A percentile compares a stretch with the other conserved stretches of the same genome.
Evolutionary conservation across 23 tunicate species (phyloP).

Genomic region (Ciona savignyi): DNA sequence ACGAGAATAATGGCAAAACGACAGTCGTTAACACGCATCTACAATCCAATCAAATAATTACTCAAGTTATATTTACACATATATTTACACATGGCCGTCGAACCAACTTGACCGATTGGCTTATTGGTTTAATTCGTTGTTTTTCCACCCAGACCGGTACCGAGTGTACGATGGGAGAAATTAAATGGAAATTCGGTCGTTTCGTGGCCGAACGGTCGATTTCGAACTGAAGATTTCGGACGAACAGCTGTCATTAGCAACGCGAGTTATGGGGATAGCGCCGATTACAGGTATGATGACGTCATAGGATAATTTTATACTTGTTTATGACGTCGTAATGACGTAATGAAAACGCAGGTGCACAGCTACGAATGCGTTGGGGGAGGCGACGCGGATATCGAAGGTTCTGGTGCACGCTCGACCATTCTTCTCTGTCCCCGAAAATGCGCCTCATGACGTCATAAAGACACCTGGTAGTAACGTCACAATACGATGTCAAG

Average conservation of each 20-base stretch:
- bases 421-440: conserved; percentile 41
- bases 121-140: too few relatives aligned
- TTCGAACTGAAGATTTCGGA: conserved; percentile 16
- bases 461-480: conserved; percentile 42
- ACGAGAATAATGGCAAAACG: too few relatives aligned
- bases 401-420: conserved; percentile 32
- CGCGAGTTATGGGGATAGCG: conserved; percentile 11
- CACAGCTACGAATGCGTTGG: conserved; percentile 28
- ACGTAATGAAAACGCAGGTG: conserved; percentile 14
- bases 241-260: conserved; percentile 17
- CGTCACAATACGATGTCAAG: conserved; percentile 45
- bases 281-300: conserved; percentile 19
- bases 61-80: too few relatives aligned
- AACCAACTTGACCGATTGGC: too few relatives aligned
- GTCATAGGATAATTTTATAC: not conserved
- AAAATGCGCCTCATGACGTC: conserved; percentile 38
- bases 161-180: conserved; percentile 18
- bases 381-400: not conserved
- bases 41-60: too few relatives aligned
- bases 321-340: not conserved
- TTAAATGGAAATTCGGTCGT: conserved; percentile 17
- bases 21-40: too few relatives aligned
- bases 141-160: conserved; percentile 4
- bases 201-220: conserved; percentile 27
- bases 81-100: too few relatives aligned